Conservation (phyloP, 1,140 invertebrate species). For the Scaptomyza montana region DNA sequence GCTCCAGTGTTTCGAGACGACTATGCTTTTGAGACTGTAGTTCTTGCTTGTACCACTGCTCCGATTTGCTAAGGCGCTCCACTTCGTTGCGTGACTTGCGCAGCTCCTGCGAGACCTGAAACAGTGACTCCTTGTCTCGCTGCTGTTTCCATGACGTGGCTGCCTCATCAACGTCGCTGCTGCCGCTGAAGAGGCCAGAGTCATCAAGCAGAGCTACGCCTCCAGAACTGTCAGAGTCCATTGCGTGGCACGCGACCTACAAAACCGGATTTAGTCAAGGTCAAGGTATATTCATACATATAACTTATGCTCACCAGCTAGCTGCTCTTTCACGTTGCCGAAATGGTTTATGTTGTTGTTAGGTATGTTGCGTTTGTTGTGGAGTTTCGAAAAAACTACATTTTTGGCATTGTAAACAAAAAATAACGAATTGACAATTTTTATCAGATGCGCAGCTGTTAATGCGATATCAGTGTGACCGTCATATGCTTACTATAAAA, state of each 20-base stretch:
- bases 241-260: slow-evolving; percentile 24
- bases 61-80: slow-evolving; percentile 73
- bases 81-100: slow-evolving; percentile 69
- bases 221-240: slow-evolving; percentile 48
- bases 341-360: slow-evolving; percentile 4
- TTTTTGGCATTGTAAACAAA: slow-evolving; percentile 47
- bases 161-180: slow-evolving; percentile 46
- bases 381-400: slow-evolving; percentile 39
- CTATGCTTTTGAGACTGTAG: slow-evolving; percentile 66
- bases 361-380: neutral
- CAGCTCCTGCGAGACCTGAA: slow-evolving; percentile 63
- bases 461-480: slow-evolving; percentile 42
- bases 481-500: neutral
- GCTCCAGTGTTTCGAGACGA: slow-evolving; percentile 71
- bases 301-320: neutral
- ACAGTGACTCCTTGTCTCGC: slow-evolving; percentile 33
- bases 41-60: slow-evolving; percentile 80
- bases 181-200: slow-evolving; percentile 63
- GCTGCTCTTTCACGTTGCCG: neutral
- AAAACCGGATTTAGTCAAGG: slow-evolving; percentile 4
- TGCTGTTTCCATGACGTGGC: slow-evolving; percentile 15
- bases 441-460: slow-evolving; percentile 53
- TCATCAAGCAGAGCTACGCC: slow-evolving; percentile 52
- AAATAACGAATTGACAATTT: slow-evolving; percentile 38
- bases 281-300: neutral